A percentile compares a stretch with the other conserved stretches of the same genome.
phyloP scores from a whole-genome alignment of 2,113 vertebrate species.

The Ictidomys tridecemlineatus region DNA sequence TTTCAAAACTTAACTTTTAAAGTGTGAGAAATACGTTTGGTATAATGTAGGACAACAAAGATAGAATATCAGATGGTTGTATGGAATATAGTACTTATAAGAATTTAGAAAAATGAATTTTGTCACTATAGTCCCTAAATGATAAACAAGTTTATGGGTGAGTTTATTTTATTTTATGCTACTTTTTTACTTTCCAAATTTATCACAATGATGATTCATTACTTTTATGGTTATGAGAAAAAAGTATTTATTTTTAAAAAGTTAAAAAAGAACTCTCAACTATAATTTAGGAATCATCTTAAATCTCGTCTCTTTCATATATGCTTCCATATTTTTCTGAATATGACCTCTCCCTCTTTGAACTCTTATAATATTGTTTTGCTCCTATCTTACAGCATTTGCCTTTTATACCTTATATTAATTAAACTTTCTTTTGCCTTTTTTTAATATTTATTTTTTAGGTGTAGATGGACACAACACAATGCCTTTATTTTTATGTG shows the following conservation, averaged over 20 bases:
- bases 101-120: neutral
- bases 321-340: neutral
- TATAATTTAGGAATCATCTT: neutral
- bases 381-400: neutral
- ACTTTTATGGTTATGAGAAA: neutral
- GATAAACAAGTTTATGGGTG: neutral
- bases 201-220: neutral
- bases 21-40: neutral
- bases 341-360: neutral
- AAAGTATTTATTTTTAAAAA: constrained; percentile 7
- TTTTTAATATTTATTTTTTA: neutral
- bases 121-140: neutral
- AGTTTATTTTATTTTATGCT: neutral
- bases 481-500: no score
- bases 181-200: constrained; percentile 21
- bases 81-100: neutral
- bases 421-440: neutral
- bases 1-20: neutral
- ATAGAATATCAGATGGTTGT: neutral
- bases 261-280: neutral
- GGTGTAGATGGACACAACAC: no score
- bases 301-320: neutral
- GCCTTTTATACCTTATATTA: neutral
- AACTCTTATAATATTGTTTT: neutral
- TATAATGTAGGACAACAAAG: neutral